A percentile compares a stretch with the other conserved stretches of the same genome.
Evolutionary conservation across 1,140 invertebrate species (phyloP).

Genomic region (Drosophila repletoides): DNA sequence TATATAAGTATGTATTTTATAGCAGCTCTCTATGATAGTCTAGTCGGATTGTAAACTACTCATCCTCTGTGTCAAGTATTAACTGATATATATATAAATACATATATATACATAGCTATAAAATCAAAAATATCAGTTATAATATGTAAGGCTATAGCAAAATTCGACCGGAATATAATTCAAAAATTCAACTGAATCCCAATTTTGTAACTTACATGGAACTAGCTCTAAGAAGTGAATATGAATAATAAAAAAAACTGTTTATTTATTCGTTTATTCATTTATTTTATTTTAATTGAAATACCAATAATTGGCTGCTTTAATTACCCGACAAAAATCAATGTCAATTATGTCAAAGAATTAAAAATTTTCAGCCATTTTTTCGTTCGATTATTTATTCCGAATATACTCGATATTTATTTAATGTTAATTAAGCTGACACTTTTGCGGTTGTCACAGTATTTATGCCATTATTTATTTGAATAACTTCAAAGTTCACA

Average conservation of each 20-base stretch:
- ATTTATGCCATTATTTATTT: conserved; percentile 20
- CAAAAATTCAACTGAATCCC: conserved; percentile 42
- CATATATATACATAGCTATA: conserved; percentile 9
- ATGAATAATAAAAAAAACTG: conserved; percentile 11
- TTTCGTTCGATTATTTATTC: background rate
- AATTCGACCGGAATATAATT: conserved; percentile 52
- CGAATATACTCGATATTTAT: conserved; percentile 9
- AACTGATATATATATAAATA: conserved; percentile 16
- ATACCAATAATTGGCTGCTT: background rate
- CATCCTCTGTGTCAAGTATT: conserved; percentile 48
- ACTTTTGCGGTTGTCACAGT: conserved; percentile 12
- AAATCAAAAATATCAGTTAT: conserved; percentile 62
- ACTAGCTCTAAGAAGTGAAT: conserved; percentile 53
- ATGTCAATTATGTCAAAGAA: conserved; percentile 56
- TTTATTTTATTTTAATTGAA: background rate
- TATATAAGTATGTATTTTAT: conserved; percentile 51
- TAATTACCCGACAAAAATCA: conserved; percentile 28
- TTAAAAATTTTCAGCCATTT: conserved; percentile 4
- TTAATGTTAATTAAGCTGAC: conserved; percentile 29
- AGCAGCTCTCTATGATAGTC: conserved; percentile 43
- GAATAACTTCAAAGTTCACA: conserved; percentile 8
- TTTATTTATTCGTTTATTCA: background rate
- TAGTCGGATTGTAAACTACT: conserved; percentile 57
- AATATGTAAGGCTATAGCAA: conserved; percentile 37
- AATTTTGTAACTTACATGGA: conserved; percentile 58